Evolutionary conservation across 2,113 vertebrate genomes (phyloP).

Genomic region (Dunckerocampus dactyliophorus): DNA sequence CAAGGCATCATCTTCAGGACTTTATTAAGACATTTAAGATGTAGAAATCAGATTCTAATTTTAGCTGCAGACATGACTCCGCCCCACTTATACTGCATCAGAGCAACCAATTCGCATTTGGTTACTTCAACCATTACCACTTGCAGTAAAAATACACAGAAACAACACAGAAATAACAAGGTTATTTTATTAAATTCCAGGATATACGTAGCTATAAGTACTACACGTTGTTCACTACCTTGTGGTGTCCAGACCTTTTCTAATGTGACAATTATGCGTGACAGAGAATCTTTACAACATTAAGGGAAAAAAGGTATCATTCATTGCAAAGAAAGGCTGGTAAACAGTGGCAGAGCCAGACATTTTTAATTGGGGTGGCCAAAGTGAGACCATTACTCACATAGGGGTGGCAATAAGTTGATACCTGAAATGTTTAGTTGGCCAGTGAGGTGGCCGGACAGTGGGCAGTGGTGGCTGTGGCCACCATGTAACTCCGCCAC

Average conservation of each 20-base stretch:
- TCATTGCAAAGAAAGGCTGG: conserved; percentile 23
- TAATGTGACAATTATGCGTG: conserved; percentile 1
- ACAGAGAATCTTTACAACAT: conserved; percentile 10
- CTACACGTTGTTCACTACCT: too few relatives aligned
- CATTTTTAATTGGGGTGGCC: too few relatives aligned
- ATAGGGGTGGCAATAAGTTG: too few relatives aligned
- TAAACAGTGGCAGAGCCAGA: too few relatives aligned
- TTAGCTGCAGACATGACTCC: conserved; percentile 22
- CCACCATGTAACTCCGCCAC: too few relatives aligned
- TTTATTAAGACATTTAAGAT: conserved; percentile 38
- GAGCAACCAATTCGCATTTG: not conserved
- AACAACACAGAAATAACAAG: conserved; percentile 1
- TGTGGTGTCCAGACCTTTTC: too few relatives aligned
- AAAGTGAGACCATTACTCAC: too few relatives aligned
- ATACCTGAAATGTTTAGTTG: too few relatives aligned
- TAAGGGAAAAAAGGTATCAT: not conserved
- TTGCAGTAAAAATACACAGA: not conserved
- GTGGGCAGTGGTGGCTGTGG: too few relatives aligned
- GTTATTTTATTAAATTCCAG: conserved; percentile 25
- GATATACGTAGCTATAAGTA: not conserved
- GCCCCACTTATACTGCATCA: not conserved
- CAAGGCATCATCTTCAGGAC: conserved; percentile 41
- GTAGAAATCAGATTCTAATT: conserved; percentile 34
- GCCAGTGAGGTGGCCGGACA: too few relatives aligned
- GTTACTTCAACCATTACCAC: not conserved